These are phyloP conservation scores for Hydroisotoma schaefferi DNA, from an alignment of 2,888 invertebrate species.

Conservation along the genomic window DNA sequence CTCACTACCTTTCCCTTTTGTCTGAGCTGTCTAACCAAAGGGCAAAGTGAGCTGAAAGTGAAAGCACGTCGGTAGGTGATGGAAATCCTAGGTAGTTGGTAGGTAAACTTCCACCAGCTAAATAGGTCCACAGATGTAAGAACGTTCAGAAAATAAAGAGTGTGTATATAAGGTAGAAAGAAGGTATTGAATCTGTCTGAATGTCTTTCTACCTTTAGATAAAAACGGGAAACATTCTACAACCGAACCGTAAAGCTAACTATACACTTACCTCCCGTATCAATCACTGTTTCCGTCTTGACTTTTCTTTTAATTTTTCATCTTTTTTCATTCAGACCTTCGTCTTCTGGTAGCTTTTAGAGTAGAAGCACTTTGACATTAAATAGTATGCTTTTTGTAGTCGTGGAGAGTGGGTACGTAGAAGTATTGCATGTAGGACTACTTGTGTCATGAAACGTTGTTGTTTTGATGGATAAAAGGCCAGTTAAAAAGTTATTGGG, in stretches of 20 bases:
- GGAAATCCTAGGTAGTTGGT: no score
- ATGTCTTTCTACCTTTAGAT: slow-evolving; percentile 9
- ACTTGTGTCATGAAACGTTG: no score
- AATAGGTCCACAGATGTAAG: neutral
- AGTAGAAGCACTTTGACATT: no score
- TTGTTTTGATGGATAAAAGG: no score
- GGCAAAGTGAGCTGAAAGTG: neutral
- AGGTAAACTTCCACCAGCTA: no score
- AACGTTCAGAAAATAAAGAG: neutral
- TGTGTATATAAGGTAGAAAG: neutral
- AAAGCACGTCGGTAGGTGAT: slow-evolving; percentile 5
- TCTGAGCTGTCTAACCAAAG: slow-evolving; percentile 5
- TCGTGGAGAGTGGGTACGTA: no score
- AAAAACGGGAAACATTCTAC: slow-evolving; percentile 5
- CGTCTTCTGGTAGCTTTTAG: no score
- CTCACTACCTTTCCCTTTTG: slow-evolving; percentile 7
- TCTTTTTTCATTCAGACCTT: slow-evolving; percentile 30
- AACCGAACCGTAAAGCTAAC: slow-evolving; percentile 7
- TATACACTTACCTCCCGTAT: slow-evolving; percentile 35
- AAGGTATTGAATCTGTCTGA: slow-evolving; percentile 3
- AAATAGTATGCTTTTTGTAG: no score
- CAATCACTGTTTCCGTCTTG: slow-evolving; percentile 43
- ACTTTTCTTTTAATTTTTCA: slow-evolving; percentile 46
- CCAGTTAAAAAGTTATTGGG: no score
- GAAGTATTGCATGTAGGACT: no score